Percentiles rank a stretch among this genome's conserved stretches.
phyloP scores from a whole-genome alignment of 1,140 invertebrate species.

The Spodoptera litura region DNA sequence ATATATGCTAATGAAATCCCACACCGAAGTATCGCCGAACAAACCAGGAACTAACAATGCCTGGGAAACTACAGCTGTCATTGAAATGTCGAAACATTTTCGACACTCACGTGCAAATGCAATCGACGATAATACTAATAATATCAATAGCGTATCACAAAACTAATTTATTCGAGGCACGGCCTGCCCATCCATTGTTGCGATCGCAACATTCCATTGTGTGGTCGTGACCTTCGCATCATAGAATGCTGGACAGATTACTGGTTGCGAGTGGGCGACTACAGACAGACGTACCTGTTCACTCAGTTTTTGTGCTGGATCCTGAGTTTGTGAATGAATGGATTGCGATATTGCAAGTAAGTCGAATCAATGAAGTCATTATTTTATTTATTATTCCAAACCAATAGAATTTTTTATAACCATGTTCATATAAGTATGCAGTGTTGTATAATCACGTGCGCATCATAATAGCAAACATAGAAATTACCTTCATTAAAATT shows the following conservation, averaged over 20 bases:
- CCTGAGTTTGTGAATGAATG: conserved; percentile 22
- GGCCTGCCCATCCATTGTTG: conserved; percentile 65
- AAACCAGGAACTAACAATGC: background rate
- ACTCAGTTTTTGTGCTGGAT: conserved; percentile 8
- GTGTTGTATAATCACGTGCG: too few relatives aligned
- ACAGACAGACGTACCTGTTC: conserved; percentile 22
- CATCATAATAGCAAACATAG: background rate
- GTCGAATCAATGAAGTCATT: background rate
- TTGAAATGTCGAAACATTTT: conserved; percentile 29
- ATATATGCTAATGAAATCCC: background rate
- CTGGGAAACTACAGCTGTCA: background rate
- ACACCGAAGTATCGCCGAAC: background rate
- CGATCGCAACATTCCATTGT: conserved; percentile 70
- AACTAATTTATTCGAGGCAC: conserved; percentile 59
- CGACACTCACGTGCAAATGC: conserved; percentile 47
- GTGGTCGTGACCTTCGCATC: conserved; percentile 69
- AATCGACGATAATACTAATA: conserved; percentile 36
- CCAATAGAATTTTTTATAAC: background rate
- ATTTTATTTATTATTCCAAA: background rate
- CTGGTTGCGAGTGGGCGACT: conserved; percentile 40
- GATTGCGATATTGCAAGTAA: conserved; percentile 11
- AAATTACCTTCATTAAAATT: background rate
- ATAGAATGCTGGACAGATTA: conserved; percentile 50
- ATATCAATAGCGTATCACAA: conserved; percentile 49
- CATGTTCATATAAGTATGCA: background rate